Evolutionary conservation across 2,797 vertebrate species (phyloP).

Genomic region (Naso thynnoides): DNA sequence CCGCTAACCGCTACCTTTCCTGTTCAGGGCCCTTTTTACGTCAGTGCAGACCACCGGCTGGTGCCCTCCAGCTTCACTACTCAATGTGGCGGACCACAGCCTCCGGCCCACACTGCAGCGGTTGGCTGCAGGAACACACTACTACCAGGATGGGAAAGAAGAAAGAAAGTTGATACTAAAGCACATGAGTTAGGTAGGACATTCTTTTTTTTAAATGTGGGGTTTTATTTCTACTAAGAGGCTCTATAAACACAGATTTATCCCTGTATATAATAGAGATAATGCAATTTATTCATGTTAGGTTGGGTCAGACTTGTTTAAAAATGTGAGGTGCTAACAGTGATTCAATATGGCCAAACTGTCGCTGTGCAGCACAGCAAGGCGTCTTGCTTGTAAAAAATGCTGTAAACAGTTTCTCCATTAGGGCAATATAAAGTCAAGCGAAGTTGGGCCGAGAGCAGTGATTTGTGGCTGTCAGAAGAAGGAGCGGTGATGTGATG

Average conservation of each 20-base stretch:
- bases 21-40: slow-evolving; percentile 54
- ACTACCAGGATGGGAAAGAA: slow-evolving; percentile 18
- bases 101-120: slow-evolving; percentile 47
- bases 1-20: slow-evolving; percentile 58
- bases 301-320: slow-evolving; percentile 36
- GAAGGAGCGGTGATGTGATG: slow-evolving; percentile 55
- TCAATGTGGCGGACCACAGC: slow-evolving; percentile 56
- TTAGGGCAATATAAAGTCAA: slow-evolving; percentile 54
- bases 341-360: slow-evolving; percentile 36
- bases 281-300: slow-evolving; percentile 17
- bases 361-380: slow-evolving; percentile 5
- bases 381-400: slow-evolving; percentile 21
- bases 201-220: neutral
- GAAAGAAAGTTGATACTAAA: slow-evolving; percentile 11
- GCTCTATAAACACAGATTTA: slow-evolving; percentile 29
- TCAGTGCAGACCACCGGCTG: slow-evolving; percentile 61
- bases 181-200: slow-evolving; percentile 1
- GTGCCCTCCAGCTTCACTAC: slow-evolving; percentile 48
- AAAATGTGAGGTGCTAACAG: slow-evolving; percentile 42
- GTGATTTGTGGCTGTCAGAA: slow-evolving; percentile 60
- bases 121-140: slow-evolving; percentile 33
- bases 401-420: slow-evolving; percentile 57
- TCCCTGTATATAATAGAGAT: slow-evolving; percentile 26
- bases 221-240: slow-evolving; percentile 8
- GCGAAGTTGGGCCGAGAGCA: slow-evolving; percentile 47